phyloP scores from a whole-genome alignment of 2,113 vertebrate species.

The Hassar affinis region DNA sequence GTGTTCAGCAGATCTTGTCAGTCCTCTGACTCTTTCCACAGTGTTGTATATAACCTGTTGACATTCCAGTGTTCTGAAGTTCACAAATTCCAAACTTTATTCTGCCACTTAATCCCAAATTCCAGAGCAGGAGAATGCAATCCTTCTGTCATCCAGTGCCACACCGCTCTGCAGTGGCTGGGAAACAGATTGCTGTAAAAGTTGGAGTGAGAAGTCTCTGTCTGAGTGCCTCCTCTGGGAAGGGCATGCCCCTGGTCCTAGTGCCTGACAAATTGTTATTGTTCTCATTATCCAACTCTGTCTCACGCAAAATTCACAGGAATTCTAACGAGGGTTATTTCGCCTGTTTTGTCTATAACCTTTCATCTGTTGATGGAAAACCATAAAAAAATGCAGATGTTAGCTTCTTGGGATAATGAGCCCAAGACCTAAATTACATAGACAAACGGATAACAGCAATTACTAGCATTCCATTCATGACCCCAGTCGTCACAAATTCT shows the following conservation, averaged over 20 bases:
- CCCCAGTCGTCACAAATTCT: constrained; percentile 22
- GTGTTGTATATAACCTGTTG: constrained; percentile 12
- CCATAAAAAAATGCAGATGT: constrained; percentile 44
- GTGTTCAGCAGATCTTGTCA: constrained; percentile 10
- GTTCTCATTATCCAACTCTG: neutral
- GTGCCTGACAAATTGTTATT: constrained; percentile 51
- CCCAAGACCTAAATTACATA: constrained; percentile 40
- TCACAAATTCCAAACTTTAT: constrained; percentile 35
- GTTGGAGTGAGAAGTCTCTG: constrained; percentile 61
- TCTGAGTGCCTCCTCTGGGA: constrained; percentile 46
- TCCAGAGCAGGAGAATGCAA: constrained; percentile 27
- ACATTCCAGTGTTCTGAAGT: constrained; percentile 25
- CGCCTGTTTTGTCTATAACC: neutral
- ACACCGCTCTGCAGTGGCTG: constrained; percentile 66
- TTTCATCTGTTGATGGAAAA: constrained; percentile 22
- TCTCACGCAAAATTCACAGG: neutral
- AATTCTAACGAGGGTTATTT: constrained; percentile 14
- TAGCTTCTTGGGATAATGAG: constrained; percentile 40
- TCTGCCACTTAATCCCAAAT: constrained; percentile 35
- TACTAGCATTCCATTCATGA: constrained; percentile 49
- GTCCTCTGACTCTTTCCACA: constrained; percentile 32
- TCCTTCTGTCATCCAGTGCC: constrained; percentile 56
- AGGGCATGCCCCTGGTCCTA: constrained; percentile 68
- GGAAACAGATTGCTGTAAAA: constrained; percentile 70
- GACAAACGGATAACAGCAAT: constrained; percentile 40